Conservation (phyloP, 2,888 invertebrate species). For the Himalopsyche kuldschensis region DNA sequence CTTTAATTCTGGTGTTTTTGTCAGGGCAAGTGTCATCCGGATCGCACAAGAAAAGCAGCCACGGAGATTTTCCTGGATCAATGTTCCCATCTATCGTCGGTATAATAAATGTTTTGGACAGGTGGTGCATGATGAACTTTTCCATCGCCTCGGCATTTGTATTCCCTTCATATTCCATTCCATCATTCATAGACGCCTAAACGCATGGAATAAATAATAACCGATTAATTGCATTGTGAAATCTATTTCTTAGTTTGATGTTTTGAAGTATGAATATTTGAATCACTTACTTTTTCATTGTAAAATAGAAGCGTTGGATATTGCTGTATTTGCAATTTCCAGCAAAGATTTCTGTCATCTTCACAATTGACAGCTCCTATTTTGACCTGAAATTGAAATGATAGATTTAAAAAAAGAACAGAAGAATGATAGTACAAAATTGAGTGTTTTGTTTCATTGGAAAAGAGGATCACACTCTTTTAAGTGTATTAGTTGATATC, state of each 20-base stretch:
- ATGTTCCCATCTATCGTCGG: constrained; percentile 50
- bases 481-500: too few species aligned
- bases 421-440: neutral
- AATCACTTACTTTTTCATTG: constrained; percentile 35
- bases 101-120: constrained; percentile 52
- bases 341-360: constrained; percentile 79
- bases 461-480: too few species aligned
- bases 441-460: too few species aligned
- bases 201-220: constrained; percentile 7
- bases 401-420: neutral
- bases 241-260: neutral
- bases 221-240: neutral
- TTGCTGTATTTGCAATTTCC: constrained; percentile 69
- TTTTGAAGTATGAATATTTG: neutral
- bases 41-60: constrained; percentile 63
- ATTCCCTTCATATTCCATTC: constrained; percentile 62
- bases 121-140: constrained; percentile 64
- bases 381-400: constrained; percentile 53
- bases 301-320: constrained; percentile 79
- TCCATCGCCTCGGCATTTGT: constrained; percentile 63
- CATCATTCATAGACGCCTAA: constrained; percentile 60
- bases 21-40: constrained; percentile 60
- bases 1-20: constrained; percentile 61
- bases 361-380: constrained; percentile 87
- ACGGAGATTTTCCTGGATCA: constrained; percentile 46